A percentile compares a stretch with the other conserved stretches of the same genome.
These are phyloP conservation scores for Diarsia dahlii DNA, from an alignment of 2,888 invertebrate genomes.

Conservation along the genomic window DNA sequence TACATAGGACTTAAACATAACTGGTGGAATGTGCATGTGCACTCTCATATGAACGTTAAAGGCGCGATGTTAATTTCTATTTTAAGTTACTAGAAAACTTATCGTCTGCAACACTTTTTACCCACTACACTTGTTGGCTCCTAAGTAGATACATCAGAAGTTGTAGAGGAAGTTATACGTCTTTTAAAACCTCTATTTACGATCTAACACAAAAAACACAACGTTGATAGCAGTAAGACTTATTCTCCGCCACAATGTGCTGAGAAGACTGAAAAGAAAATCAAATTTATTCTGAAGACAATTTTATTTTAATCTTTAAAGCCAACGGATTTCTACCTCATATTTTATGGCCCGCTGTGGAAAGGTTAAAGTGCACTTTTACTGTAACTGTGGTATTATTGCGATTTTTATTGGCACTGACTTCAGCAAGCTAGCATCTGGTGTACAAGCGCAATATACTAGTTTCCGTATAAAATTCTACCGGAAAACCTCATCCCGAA, in stretches of 20 bases:
- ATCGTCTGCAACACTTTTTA: not conserved
- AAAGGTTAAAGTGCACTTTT: slow-evolving; percentile 5
- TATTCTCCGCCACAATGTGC: not conserved
- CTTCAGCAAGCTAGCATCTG: slow-evolving; percentile 26
- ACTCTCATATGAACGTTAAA: too few species aligned
- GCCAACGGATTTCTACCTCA: slow-evolving; percentile 4
- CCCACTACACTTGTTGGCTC: not conserved
- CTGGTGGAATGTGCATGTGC: too few species aligned
- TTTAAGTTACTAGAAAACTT: not conserved
- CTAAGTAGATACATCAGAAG: not conserved
- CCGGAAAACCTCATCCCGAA: not conserved
- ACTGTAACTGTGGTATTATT: slow-evolving; percentile 8
- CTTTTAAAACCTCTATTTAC: not conserved
- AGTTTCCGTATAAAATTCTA: not conserved
- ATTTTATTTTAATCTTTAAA: slow-evolving; percentile 11
- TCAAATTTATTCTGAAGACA: not conserved
- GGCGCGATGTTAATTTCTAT: not conserved
- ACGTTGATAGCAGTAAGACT: too few species aligned
- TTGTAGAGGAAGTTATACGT: not conserved
- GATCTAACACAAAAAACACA: not conserved
- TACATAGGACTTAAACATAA: too few species aligned
- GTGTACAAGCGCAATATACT: slow-evolving; percentile 8
- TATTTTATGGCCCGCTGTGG: not conserved
- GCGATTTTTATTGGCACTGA: slow-evolving; percentile 34
- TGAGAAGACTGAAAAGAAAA: not conserved